Percentiles rank a stretch among this genome's conserved stretches.
phyloP scores from a whole-genome alignment of 2,113 vertebrate genomes.

The Macaca nemestrina region DNA sequence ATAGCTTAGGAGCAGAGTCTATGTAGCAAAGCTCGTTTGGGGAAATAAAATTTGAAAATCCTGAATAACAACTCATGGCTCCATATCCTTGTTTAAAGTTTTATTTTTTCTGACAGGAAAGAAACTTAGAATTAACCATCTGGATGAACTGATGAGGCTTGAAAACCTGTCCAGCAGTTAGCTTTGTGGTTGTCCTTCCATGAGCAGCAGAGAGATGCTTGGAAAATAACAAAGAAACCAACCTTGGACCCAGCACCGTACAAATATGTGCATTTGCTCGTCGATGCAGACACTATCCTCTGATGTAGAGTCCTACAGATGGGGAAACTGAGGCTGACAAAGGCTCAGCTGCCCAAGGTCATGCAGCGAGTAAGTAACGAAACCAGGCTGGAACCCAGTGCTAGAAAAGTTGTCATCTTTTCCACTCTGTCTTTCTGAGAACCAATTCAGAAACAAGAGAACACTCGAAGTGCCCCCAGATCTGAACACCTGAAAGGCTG shows the following conservation, averaged over 20 bases:
- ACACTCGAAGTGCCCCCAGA: not conserved
- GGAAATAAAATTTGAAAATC: not conserved
- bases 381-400: not conserved
- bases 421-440: not conserved
- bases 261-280: rapidly evolving
- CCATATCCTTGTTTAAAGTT: not conserved
- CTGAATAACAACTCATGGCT: not conserved
- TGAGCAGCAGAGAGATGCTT: not conserved
- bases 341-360: not conserved
- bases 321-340: not conserved
- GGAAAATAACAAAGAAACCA: not conserved
- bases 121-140: not conserved
- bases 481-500: not conserved
- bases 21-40: not conserved
- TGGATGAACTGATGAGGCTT: not conserved
- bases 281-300: too few species aligned
- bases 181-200: not conserved
- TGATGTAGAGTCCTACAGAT: too few species aligned
- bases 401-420: not conserved
- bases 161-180: not conserved
- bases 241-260: not conserved
- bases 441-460: not conserved
- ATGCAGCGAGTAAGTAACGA: not conserved
- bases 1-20: not conserved
- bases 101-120: constrained; percentile 4